A percentile compares a stretch with the other conserved stretches of the same genome.
Conservation (phyloP, 2,888 invertebrate genomes). For the Watsonalla cultraria region DNA sequence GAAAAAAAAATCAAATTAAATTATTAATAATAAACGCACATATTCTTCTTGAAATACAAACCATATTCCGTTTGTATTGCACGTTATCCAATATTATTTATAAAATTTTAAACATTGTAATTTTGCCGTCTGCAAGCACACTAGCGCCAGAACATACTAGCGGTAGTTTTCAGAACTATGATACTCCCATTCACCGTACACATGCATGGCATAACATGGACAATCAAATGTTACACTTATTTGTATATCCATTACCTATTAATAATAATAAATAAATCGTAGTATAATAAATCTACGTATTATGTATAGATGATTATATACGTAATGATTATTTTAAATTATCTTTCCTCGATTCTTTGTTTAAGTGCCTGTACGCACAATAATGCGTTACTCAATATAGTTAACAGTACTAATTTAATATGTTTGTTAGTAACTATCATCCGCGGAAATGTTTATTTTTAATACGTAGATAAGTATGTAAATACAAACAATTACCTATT, state of each 20-base stretch:
- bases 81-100: no score
- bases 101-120: not conserved
- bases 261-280: slow-evolving; percentile 52
- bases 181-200: slow-evolving; percentile 36
- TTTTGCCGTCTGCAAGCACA: not conserved
- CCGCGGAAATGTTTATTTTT: slow-evolving; percentile 4
- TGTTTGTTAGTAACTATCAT: not conserved
- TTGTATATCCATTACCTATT: slow-evolving; percentile 43
- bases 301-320: not conserved
- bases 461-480: no score
- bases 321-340: not conserved
- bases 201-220: slow-evolving; percentile 68
- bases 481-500: no score
- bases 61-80: no score
- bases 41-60: no score
- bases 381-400: no score
- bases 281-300: slow-evolving; percentile 1
- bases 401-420: not conserved
- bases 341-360: not conserved
- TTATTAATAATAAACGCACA: no score
- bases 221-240: slow-evolving; percentile 38
- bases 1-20: no score
- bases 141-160: slow-evolving; percentile 1
- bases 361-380: not conserved
- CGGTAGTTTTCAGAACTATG: slow-evolving; percentile 1